phyloP scores from a whole-genome alignment of 2,797 vertebrate species.

The Epinephelus awoara region DNA sequence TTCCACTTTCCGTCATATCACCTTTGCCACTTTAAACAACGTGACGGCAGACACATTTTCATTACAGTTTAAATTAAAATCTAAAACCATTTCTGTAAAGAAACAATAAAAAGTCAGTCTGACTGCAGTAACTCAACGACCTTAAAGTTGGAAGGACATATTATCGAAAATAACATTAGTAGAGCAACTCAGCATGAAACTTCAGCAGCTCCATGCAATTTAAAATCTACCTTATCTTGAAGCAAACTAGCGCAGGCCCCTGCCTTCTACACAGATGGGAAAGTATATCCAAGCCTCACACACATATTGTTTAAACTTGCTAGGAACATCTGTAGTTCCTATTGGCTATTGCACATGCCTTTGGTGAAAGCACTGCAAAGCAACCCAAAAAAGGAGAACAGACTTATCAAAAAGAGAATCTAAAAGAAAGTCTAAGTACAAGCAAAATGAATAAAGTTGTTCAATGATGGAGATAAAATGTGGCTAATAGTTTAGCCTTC shows the following conservation, averaged over 20 bases:
- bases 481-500: too few relatives aligned
- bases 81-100: background rate
- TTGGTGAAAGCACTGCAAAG: too few relatives aligned
- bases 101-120: background rate
- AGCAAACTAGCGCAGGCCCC: slow-evolving; percentile 7
- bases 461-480: too few relatives aligned
- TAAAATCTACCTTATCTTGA: slow-evolving; percentile 11
- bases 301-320: too few relatives aligned
- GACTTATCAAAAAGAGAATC: too few relatives aligned
- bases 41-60: background rate
- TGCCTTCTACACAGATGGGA: slow-evolving; percentile 19
- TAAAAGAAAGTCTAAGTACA: too few relatives aligned
- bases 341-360: too few relatives aligned
- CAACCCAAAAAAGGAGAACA: too few relatives aligned
- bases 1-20: background rate
- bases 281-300: background rate
- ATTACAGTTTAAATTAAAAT: background rate
- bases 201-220: background rate
- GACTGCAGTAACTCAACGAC: background rate
- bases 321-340: too few relatives aligned
- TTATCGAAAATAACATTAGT: background rate
- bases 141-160: background rate
- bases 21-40: background rate
- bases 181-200: background rate
- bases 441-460: too few relatives aligned